phyloP scores from a whole-genome alignment of 2,888 invertebrate genomes.

The Linnaemya vulpina region DNA sequence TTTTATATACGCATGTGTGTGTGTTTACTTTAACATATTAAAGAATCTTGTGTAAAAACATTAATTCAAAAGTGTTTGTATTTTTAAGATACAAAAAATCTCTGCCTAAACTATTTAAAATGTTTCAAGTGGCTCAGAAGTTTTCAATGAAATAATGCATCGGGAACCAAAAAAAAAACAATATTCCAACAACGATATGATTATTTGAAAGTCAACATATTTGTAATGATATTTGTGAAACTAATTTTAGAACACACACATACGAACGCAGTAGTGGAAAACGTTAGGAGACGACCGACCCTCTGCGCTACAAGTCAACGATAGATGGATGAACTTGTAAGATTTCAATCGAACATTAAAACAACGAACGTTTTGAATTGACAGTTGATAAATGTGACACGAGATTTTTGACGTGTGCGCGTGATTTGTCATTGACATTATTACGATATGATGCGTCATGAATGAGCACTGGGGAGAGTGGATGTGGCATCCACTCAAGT shows the following conservation, averaged over 20 bases:
- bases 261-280: constrained; percentile 14
- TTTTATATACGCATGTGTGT: neutral
- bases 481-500: constrained; percentile 8
- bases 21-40: neutral
- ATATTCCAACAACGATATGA: constrained; percentile 67
- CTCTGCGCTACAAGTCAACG: constrained; percentile 35
- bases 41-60: neutral
- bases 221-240: constrained; percentile 80
- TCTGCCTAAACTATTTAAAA: constrained; percentile 47
- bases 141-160: constrained; percentile 51
- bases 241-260: constrained; percentile 78
- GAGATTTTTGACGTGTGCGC: constrained; percentile 81
- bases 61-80: constrained; percentile 19
- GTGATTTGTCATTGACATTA: constrained; percentile 82
- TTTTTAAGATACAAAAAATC: constrained; percentile 36
- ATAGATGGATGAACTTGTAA: constrained; percentile 63
- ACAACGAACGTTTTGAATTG: constrained; percentile 73
- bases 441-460: constrained; percentile 74
- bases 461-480: constrained; percentile 33
- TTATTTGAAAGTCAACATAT: constrained; percentile 80
- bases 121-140: constrained; percentile 66
- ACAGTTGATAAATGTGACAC: constrained; percentile 80
- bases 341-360: constrained; percentile 66
- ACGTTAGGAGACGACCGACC: constrained; percentile 13
- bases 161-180: neutral